These are phyloP conservation scores for Drosophila planitibia DNA, from an alignment of 2,888 invertebrate species.

Conservation along the genomic window DNA sequence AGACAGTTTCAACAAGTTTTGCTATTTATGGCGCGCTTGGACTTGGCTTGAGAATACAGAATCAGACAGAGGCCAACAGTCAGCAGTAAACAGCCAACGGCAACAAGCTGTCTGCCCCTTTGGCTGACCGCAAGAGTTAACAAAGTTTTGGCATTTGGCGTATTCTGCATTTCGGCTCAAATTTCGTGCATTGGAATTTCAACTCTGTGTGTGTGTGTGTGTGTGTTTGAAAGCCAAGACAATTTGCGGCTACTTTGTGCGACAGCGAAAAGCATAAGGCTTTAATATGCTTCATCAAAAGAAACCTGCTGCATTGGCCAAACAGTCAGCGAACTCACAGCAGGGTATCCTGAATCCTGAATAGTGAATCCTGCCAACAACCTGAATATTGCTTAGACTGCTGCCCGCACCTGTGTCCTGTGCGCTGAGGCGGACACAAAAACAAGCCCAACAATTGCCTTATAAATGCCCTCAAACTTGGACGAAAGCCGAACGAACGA, in stretches of 20 bases:
- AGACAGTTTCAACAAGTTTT: slow-evolving; percentile 62
- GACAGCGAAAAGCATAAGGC: slow-evolving; percentile 26
- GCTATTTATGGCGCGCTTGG: slow-evolving; percentile 58
- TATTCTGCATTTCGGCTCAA: slow-evolving; percentile 51
- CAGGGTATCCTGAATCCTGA: slow-evolving; percentile 5
- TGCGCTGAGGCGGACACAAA: slow-evolving; percentile 47
- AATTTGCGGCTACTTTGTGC: slow-evolving; percentile 58
- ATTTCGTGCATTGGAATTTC: slow-evolving; percentile 47
- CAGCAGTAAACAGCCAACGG: slow-evolving; percentile 3
- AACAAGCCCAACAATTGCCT: slow-evolving; percentile 75
- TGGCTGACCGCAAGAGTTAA: slow-evolving; percentile 56
- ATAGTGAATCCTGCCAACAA: slow-evolving; percentile 1
- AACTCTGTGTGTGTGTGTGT: slow-evolving; percentile 3
- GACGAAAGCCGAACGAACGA: slow-evolving; percentile 51
- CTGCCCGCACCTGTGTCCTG: slow-evolving; percentile 66
- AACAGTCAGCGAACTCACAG: slow-evolving; percentile 16
- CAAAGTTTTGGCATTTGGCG: slow-evolving; percentile 62
- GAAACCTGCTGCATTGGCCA: slow-evolving; percentile 1
- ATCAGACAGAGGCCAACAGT: slow-evolving; percentile 23
- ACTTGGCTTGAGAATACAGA: slow-evolving; percentile 47
- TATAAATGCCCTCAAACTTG: slow-evolving; percentile 76
- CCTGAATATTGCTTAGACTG: slow-evolving; percentile 4
- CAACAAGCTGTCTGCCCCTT: slow-evolving; percentile 46
- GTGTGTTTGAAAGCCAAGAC: slow-evolving; percentile 43
- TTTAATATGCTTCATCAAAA: slow-evolving; percentile 35